Conservation (phyloP, 2,797 vertebrate genomes). For the Centroberyx gerrardi region DNA sequence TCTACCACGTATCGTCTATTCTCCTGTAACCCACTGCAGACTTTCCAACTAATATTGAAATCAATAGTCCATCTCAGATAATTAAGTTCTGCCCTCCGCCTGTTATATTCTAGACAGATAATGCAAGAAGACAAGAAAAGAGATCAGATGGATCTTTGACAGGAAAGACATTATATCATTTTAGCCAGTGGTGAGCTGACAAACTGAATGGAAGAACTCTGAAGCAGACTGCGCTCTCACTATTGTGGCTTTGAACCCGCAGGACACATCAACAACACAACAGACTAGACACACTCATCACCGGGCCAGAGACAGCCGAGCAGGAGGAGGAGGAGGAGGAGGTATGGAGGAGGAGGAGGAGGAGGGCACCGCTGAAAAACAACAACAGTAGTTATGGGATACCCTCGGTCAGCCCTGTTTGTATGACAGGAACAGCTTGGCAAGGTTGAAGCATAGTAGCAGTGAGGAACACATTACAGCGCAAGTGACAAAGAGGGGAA, state of each 20-base stretch:
- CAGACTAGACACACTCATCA: slow-evolving; percentile 40
- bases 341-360: slow-evolving; percentile 19
- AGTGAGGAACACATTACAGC: slow-evolving; percentile 65
- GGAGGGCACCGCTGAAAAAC: slow-evolving; percentile 25
- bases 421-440: slow-evolving; percentile 70
- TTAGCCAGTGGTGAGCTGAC: slow-evolving; percentile 6
- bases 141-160: slow-evolving; percentile 42
- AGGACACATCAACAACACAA: slow-evolving; percentile 33
- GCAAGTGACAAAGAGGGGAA: slow-evolving; percentile 76
- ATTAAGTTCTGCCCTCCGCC: slow-evolving; percentile 10
- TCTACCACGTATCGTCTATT: slow-evolving; percentile 48
- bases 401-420: slow-evolving; percentile 60
- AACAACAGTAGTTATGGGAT: slow-evolving; percentile 59
- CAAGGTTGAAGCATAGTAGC: slow-evolving; percentile 61
- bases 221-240: slow-evolving; percentile 34
- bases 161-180: slow-evolving; percentile 32
- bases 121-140: slow-evolving; percentile 21
- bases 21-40: slow-evolving; percentile 37
- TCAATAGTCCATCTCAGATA: background rate
- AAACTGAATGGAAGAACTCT: slow-evolving; percentile 14
- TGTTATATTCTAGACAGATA: slow-evolving; percentile 33
- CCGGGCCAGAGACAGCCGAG: slow-evolving; percentile 16
- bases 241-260: slow-evolving; percentile 50
- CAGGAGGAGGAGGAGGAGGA: background rate
- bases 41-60: background rate